These are phyloP conservation scores for Steatornis caripensis DNA, from an alignment of 2,113 vertebrate genomes.

Conservation along the genomic window DNA sequence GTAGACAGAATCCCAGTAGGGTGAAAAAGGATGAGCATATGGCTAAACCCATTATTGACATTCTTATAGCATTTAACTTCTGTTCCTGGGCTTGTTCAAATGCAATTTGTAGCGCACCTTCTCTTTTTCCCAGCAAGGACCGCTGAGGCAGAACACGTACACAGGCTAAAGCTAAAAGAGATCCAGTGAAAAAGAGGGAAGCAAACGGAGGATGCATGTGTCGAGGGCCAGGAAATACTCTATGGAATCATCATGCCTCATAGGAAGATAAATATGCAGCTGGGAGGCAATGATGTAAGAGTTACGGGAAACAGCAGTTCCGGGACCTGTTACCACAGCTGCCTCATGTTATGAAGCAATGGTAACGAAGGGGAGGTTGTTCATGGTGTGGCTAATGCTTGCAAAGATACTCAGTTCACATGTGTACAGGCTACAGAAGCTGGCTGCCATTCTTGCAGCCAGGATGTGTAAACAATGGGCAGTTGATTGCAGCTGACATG, in stretches of 20 bases:
- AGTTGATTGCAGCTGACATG: background rate
- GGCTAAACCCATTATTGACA: background rate
- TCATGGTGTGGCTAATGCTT: background rate
- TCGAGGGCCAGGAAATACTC: background rate
- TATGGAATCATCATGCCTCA: background rate
- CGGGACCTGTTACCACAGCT: background rate
- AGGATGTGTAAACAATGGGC: background rate
- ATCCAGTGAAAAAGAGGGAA: background rate
- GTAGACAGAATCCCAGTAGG: background rate
- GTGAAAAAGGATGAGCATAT: background rate
- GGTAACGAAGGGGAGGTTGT: background rate
- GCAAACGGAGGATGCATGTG: background rate
- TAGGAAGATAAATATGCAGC: background rate
- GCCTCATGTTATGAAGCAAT: background rate
- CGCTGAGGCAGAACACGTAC: background rate
- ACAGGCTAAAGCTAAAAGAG: background rate
- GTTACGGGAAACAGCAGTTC: background rate
- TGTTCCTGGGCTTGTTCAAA: background rate
- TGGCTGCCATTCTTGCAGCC: background rate
- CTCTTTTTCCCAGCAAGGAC: background rate
- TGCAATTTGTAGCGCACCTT: background rate
- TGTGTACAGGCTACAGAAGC: background rate
- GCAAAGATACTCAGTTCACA: background rate
- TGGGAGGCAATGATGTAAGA: background rate
- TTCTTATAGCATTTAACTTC: background rate